Conservation (phyloP, 2,797 vertebrate genomes). For the Furcifer pardalis region DNA sequence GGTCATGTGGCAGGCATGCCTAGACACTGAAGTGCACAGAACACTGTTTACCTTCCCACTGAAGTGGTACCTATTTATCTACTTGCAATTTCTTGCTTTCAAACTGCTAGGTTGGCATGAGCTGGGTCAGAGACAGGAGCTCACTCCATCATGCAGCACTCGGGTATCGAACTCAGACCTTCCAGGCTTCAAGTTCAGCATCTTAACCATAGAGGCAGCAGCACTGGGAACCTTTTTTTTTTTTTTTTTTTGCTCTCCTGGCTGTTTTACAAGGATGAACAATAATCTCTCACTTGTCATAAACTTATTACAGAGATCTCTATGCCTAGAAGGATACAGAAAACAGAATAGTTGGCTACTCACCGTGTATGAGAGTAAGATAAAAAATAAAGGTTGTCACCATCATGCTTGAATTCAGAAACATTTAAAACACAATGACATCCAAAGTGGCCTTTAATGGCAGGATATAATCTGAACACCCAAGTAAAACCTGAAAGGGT, state of each 20-base stretch:
- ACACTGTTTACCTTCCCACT: too few relatives aligned
- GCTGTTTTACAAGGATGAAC: neutral
- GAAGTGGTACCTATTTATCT: too few relatives aligned
- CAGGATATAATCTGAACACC: neutral
- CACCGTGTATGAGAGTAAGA: conserved; percentile 61
- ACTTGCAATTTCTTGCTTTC: too few relatives aligned
- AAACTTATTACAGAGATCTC: neutral
- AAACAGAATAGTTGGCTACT: conserved; percentile 1
- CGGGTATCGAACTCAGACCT: too few relatives aligned
- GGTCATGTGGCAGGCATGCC: too few relatives aligned
- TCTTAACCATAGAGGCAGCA: too few relatives aligned
- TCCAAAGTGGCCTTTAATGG: accelerated
- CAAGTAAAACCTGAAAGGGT: neutral
- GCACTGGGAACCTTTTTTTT: neutral
- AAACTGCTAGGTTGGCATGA: too few relatives aligned
- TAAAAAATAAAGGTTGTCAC: conserved; percentile 44
- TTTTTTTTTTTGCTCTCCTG: neutral
- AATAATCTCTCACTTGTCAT: neutral
- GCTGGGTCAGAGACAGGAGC: too few relatives aligned
- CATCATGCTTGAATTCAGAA: neutral
- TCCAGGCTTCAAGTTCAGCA: too few relatives aligned
- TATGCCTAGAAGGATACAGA: neutral
- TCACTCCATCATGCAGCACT: too few relatives aligned
- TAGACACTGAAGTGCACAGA: too few relatives aligned
- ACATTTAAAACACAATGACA: accelerated